Evolutionary conservation across 2,888 invertebrate species (phyloP).

Genomic region (Leucania comma): DNA sequence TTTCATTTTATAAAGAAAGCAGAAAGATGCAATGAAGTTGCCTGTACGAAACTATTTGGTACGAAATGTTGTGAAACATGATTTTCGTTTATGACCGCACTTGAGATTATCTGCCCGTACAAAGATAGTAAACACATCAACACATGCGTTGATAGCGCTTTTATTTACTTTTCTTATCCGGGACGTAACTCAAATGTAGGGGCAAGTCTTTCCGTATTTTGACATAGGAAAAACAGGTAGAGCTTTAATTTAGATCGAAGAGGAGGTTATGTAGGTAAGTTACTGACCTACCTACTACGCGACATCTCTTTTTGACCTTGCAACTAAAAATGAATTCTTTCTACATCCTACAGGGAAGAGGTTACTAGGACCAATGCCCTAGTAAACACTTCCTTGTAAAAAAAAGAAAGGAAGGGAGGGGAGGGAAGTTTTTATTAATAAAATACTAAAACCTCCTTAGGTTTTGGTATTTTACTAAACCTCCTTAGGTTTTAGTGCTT

Average conservation of each 20-base stretch:
- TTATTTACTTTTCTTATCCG: slow-evolving; percentile 43
- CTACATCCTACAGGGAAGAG: neutral
- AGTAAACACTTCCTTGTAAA: no score
- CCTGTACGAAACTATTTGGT: neutral
- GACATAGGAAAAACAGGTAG: neutral
- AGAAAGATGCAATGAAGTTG: neutral
- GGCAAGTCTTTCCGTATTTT: slow-evolving; percentile 1
- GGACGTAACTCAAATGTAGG: neutral
- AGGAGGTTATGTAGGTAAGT: neutral
- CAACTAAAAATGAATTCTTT: neutral
- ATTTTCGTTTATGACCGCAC: slow-evolving; percentile 24
- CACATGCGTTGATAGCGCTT: slow-evolving; percentile 11
- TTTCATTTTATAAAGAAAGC: neutral
- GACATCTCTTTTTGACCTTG: neutral
- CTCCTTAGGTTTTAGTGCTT: no score
- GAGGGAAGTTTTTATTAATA: no score
- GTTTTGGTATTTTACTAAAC: no score
- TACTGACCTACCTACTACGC: neutral
- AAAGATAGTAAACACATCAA: slow-evolving; percentile 25
- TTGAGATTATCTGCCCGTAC: slow-evolving; percentile 20
- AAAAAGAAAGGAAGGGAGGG: no score
- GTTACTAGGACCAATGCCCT: no score
- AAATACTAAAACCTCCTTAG: no score
- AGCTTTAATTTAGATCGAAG: neutral
- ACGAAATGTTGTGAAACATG: slow-evolving; percentile 19